phyloP scores from a whole-genome alignment of 2,113 vertebrate genomes.

The Caranx melampygus region DNA sequence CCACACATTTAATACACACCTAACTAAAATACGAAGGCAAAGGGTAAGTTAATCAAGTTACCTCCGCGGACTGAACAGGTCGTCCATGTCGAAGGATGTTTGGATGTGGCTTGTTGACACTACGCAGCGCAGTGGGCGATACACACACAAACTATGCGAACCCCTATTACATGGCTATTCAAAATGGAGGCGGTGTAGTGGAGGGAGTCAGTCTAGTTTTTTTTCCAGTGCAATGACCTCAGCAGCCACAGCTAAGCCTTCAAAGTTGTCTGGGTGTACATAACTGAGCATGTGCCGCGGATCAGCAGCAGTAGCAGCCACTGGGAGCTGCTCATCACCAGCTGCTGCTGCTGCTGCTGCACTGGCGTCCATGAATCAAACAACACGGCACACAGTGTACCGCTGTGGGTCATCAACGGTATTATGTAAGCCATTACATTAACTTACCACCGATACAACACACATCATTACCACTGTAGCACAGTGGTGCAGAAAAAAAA shows the following conservation, averaged over 20 bases:
- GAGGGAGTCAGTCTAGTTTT: constrained; percentile 86
- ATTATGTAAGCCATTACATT: constrained; percentile 40
- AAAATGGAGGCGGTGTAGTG: constrained; percentile 98
- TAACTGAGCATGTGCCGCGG: constrained; percentile 97
- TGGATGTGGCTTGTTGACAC: constrained; percentile 84
- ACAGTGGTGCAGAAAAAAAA: background rate
- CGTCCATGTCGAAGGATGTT: constrained; percentile 93
- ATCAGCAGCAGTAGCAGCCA: constrained; percentile 71
- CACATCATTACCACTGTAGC: background rate
- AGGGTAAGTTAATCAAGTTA: constrained; percentile 85
- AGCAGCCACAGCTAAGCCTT: constrained; percentile 95
- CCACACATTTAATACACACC: background rate
- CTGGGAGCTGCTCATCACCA: constrained; percentile 28
- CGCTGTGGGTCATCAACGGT: constrained; percentile 34
- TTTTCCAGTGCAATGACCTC: constrained; percentile 91
- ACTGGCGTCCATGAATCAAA: constrained; percentile 63
- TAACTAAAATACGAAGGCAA: background rate
- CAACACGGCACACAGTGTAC: constrained; percentile 6
- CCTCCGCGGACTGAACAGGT: constrained; percentile 96
- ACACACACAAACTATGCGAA: constrained; percentile 84
- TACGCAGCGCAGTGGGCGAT: constrained; percentile 83
- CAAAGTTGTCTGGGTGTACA: constrained; percentile 91
- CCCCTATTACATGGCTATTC: constrained; percentile 90
- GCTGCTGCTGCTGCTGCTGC: constrained; percentile 24
- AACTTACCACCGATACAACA: background rate